Conservation (phyloP, 2,797 vertebrate genomes). For the Chiroxiphia lanceolata region DNA sequence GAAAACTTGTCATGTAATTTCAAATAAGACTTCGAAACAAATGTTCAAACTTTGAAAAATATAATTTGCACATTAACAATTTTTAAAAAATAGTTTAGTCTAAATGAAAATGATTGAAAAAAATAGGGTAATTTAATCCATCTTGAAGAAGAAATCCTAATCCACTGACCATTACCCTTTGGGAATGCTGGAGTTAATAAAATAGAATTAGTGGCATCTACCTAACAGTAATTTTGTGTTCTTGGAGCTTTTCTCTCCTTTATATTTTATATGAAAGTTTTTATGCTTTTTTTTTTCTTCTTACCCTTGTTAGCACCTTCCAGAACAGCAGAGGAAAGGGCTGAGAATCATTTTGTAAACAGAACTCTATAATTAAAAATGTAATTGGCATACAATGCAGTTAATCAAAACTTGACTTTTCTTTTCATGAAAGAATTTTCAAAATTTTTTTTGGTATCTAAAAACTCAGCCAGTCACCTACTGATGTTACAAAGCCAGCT, state of each 20-base stretch:
- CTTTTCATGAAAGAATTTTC: background rate
- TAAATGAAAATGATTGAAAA: background rate
- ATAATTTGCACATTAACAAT: background rate
- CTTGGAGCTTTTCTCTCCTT: background rate
- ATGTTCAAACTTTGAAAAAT: background rate
- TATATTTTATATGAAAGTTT: background rate
- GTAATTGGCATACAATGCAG: background rate
- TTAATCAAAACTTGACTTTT: background rate
- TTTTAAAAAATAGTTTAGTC: background rate
- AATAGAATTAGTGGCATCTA: background rate
- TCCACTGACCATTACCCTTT: background rate
- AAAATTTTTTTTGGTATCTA: background rate
- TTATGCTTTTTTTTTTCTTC: background rate
- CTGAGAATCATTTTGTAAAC: background rate
- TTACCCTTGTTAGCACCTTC: background rate
- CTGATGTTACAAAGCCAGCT: background rate
- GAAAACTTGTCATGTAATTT: background rate
- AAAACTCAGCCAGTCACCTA: background rate
- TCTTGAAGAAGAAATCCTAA: background rate
- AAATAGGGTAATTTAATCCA: background rate
- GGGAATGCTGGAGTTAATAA: background rate
- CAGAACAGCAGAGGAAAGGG: background rate
- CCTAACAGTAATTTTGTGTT: background rate
- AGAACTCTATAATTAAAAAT: background rate
- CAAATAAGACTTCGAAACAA: background rate